Conservation (phyloP, 2,888 invertebrate genomes). For the Bellardia bayeri region DNA sequence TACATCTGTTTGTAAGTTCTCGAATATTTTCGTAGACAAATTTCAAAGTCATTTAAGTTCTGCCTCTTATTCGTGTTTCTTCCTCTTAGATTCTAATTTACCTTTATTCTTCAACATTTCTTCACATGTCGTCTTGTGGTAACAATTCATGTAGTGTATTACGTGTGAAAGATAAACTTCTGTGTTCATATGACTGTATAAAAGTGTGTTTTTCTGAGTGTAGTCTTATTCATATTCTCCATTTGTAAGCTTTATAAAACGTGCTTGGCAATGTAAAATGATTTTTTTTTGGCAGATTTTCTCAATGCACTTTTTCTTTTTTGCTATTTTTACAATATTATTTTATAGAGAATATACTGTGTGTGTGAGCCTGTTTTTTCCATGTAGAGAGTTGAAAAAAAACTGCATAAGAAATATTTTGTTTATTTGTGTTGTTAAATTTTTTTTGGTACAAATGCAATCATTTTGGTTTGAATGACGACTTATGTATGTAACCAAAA, state of each 20-base stretch:
- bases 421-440: slow-evolving; percentile 10
- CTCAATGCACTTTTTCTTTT: slow-evolving; percentile 5
- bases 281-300: slow-evolving; percentile 19
- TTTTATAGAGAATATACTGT: slow-evolving; percentile 42
- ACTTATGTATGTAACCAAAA: background rate
- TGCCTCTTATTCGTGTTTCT: background rate
- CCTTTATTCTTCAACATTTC: background rate
- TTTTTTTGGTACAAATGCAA: background rate
- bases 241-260: slow-evolving; percentile 64
- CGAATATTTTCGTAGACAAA: slow-evolving; percentile 38
- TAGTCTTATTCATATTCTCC: slow-evolving; percentile 29
- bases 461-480: background rate
- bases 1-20: background rate
- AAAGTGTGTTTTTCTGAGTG: background rate
- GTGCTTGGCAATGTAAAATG: slow-evolving; percentile 58
- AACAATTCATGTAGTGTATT: slow-evolving; percentile 49
- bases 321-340: background rate
- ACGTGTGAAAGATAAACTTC: slow-evolving; percentile 58
- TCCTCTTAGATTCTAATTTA: background rate
- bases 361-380: slow-evolving; percentile 14
- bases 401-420: background rate
- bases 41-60: slow-evolving; percentile 62
- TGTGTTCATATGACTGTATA: background rate
- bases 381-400: background rate
- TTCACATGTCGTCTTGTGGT: slow-evolving; percentile 57